These are phyloP conservation scores for Leptopterna dolabrata DNA, from an alignment of 2,888 invertebrate genomes.

Conservation along the genomic window DNA sequence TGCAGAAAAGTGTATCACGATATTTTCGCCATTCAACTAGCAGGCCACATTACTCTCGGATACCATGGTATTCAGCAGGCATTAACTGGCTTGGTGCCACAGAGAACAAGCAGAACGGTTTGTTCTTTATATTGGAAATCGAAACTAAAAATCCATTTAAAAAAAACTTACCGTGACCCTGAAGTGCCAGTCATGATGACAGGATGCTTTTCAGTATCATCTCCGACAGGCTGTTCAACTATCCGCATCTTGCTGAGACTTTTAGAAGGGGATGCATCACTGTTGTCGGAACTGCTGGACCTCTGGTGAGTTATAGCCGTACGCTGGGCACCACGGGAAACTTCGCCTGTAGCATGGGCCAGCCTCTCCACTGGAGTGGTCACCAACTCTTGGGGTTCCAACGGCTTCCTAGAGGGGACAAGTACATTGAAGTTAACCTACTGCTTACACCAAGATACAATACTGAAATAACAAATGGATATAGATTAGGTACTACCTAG, in stretches of 20 bases:
- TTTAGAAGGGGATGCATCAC: background rate
- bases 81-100: no score
- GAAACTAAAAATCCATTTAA: no score
- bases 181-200: conserved; percentile 54
- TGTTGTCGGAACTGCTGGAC: background rate
- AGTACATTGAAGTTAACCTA: background rate
- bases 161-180: conserved; percentile 50
- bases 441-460: no score
- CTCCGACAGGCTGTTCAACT: background rate
- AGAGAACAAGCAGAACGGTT: no score
- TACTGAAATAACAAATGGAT: no score
- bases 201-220: conserved; percentile 33
- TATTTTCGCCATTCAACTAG: no score
- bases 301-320: background rate
- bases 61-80: no score
- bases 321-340: background rate
- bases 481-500: no score
- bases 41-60: no score
- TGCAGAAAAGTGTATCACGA: no score
- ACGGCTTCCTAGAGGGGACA: background rate
- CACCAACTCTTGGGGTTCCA: background rate
- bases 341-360: background rate
- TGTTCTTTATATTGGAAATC: no score
- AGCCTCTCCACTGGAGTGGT: background rate
- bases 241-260: background rate